These are phyloP conservation scores for Catostomus latipinnis DNA, from an alignment of 2,797 vertebrate genomes.

Conservation along the genomic window DNA sequence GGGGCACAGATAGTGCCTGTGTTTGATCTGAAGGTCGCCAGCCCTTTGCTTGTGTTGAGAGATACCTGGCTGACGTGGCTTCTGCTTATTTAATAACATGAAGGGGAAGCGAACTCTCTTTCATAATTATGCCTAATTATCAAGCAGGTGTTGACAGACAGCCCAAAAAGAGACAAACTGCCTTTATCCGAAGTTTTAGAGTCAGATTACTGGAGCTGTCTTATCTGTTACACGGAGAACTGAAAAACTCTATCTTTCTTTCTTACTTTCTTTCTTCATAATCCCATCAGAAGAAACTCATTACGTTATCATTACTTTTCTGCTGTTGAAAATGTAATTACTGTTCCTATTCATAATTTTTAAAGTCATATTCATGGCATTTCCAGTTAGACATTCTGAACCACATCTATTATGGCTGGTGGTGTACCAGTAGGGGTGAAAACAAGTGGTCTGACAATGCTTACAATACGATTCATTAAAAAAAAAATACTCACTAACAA, in stretches of 20 bases:
- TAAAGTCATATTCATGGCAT: background rate
- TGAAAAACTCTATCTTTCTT: slow-evolving; percentile 81
- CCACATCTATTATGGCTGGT: background rate
- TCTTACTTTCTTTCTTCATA: slow-evolving; percentile 72
- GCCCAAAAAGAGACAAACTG: slow-evolving; percentile 99
- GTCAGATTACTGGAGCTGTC: slow-evolving; percentile 97
- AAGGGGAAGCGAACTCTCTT: slow-evolving; percentile 98
- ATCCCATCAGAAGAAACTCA: slow-evolving; percentile 54
- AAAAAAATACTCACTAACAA: no score
- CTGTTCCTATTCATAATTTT: background rate
- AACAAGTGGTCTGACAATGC: background rate
- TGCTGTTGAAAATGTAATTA: slow-evolving; percentile 62
- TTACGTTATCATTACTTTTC: slow-evolving; percentile 53
- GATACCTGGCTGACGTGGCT: slow-evolving; percentile 91
- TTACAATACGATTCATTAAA: no score
- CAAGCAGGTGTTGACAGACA: slow-evolving; percentile 98
- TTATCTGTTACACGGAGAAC: slow-evolving; percentile 96
- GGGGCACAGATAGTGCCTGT: slow-evolving; percentile 91
- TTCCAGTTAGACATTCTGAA: background rate
- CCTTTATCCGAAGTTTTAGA: slow-evolving; percentile 99
- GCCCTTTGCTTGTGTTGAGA: slow-evolving; percentile 91
- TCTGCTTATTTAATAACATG: slow-evolving; percentile 99
- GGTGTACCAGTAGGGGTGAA: background rate
- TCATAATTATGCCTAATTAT: slow-evolving; percentile 99
- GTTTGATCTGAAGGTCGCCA: slow-evolving; percentile 99